These are phyloP conservation scores for Euura lappo DNA, from an alignment of 1,140 invertebrate species.

Conservation along the genomic window DNA sequence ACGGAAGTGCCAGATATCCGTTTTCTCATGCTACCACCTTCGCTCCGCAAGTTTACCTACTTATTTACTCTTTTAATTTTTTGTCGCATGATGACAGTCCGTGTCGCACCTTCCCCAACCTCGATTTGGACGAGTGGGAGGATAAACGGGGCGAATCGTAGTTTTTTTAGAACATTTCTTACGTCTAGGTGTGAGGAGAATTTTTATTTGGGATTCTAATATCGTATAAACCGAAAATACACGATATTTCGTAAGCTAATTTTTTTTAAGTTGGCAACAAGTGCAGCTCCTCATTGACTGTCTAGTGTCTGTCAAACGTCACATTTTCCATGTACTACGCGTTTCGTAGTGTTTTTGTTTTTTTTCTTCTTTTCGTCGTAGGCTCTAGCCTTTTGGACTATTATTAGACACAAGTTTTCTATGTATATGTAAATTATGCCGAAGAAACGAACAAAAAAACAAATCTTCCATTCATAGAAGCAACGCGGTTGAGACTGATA, in stretches of 20 bases:
- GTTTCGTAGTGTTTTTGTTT: neutral
- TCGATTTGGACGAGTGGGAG: too few relatives aligned
- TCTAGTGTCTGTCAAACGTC: conserved; percentile 9
- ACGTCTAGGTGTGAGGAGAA: too few relatives aligned
- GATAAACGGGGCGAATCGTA: too few relatives aligned
- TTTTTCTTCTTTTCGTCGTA: too few relatives aligned
- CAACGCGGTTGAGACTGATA: neutral
- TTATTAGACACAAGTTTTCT: too few relatives aligned
- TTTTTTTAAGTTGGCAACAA: conserved; percentile 7
- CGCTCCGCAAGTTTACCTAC: conserved; percentile 27
- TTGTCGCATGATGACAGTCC: too few relatives aligned
- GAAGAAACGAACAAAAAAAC: neutral
- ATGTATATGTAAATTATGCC: too few relatives aligned
- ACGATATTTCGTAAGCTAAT: neutral
- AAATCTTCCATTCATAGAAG: neutral
- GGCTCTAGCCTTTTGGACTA: too few relatives aligned
- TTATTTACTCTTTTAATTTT: too few relatives aligned
- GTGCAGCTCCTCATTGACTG: neutral
- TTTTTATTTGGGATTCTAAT: neutral
- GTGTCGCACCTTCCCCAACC: too few relatives aligned
- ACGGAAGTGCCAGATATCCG: conserved; percentile 32
- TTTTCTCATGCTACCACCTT: conserved; percentile 29
- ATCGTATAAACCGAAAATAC: neutral
- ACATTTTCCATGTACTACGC: conserved; percentile 5
- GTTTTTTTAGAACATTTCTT: too few relatives aligned